Base-by-base conservation (phyloP, 2,888 invertebrate genomes). In the Heliconius erato region DNA sequence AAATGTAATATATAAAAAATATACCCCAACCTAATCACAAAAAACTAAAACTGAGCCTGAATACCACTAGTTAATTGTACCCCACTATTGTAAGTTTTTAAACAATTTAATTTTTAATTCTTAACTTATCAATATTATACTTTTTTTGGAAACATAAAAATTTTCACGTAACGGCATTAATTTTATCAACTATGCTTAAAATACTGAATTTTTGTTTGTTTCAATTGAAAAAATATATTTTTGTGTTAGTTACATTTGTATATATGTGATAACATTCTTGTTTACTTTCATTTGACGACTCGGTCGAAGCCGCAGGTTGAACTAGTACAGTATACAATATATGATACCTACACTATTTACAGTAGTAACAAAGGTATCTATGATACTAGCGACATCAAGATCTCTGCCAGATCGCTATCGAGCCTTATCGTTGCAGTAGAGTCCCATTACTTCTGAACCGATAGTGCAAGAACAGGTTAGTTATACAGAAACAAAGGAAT, bases 361-460 rank as follows among this genome's bases (percentile, higher is more conserved):
- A 49, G 16, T 72, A 72, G 44, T 28, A 78, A 78, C 78, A 78
- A 78, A 49, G 68, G 67, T 19, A 68, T 23, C 28, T 65, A 28
- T 59, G 59, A 12, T 35, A 59, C 59, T 79, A 83, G 83, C 83
- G 83, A 82, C 82, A 83, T 77, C 79, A 32, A 59, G 35, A 84
- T 83, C 84, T 81, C 81, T 86, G 83, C 28, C 83, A 85, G 86
- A 78, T 78, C 68, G 49, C 19, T 78, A 78, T 78, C 78, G 23
- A 67, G 44, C 19, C 19, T 68, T 78, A 78, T 78, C 68, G 26
- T 68, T 40, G 16, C 32, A 49, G 26, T 78, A 23, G 78, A 54
- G 76, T 49, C 32, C 78, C 69, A 76, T 84, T 76, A 81, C 79
- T 80, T 77, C 44, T 79, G 69, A 71, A 63, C 35, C 54, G 74